These are phyloP conservation scores for Threskiornis aethiopicus DNA, from an alignment of 2,797 vertebrate species.

Conservation along the genomic window DNA sequence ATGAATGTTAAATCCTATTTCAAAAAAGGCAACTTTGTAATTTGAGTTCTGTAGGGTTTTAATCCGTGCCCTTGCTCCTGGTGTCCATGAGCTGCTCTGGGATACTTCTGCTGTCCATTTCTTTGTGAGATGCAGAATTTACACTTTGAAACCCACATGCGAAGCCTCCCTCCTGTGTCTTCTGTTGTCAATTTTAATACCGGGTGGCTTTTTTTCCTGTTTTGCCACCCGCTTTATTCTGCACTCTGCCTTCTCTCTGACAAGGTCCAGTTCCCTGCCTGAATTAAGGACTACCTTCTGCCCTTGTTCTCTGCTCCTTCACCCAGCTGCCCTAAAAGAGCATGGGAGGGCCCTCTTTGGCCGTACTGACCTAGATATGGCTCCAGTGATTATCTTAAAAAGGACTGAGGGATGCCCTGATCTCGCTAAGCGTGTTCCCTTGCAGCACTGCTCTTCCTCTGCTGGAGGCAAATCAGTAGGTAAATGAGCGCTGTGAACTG, in stretches of 20 bases:
- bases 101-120: not conserved
- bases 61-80: not conserved
- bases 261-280: not conserved
- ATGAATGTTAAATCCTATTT: not conserved
- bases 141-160: not conserved
- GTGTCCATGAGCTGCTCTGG: not conserved
- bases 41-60: not conserved
- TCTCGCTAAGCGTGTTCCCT: not conserved
- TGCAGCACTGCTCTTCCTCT: not conserved
- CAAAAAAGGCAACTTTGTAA: not conserved
- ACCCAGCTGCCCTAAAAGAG: not conserved
- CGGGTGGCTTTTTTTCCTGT: not conserved
- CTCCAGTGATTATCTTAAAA: not conserved
- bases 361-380: not conserved
- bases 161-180: not conserved
- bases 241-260: not conserved
- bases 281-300: not conserved
- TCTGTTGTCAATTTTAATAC: not conserved
- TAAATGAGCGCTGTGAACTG: not conserved
- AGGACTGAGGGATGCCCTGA: not conserved
- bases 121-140: not conserved
- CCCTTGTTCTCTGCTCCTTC: not conserved
- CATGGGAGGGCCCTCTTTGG: not conserved
- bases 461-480: fast-evolving
- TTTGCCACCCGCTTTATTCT: not conserved